These are phyloP conservation scores for Alviniconcha marisindica DNA, from an alignment of 1,140 invertebrate species.

Conservation along the genomic window DNA sequence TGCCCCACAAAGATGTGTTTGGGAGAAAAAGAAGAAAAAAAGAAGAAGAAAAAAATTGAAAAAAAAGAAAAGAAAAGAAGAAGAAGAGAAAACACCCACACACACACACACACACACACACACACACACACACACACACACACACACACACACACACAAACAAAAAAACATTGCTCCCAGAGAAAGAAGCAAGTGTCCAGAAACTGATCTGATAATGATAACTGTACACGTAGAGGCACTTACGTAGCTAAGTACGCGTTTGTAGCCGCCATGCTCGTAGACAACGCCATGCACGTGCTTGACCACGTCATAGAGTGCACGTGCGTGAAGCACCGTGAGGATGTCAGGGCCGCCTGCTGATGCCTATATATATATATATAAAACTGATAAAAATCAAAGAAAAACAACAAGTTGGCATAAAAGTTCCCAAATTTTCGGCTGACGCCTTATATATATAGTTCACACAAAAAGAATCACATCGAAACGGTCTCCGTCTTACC, in stretches of 20 bases:
- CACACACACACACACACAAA: neutral
- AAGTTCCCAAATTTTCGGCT: too few relatives aligned
- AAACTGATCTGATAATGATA: neutral
- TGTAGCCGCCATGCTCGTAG: neutral
- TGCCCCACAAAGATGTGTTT: too few relatives aligned
- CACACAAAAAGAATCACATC: too few relatives aligned
- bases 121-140: conserved; percentile 15
- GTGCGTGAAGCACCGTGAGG: neutral
- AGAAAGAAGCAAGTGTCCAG: neutral
- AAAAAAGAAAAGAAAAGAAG: too few relatives aligned
- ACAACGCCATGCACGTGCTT: neutral
- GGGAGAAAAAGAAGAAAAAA: too few relatives aligned
- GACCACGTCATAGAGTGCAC: neutral
- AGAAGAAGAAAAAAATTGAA: too few relatives aligned
- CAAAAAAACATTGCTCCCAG: neutral
- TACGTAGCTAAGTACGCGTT: neutral
- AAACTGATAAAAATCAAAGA: too few relatives aligned
- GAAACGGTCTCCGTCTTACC: too few relatives aligned
- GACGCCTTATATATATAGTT: too few relatives aligned
- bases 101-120: conserved; percentile 18
- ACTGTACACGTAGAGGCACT: neutral
- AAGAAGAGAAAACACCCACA: neutral
- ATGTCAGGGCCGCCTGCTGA: neutral
- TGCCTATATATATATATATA: too few relatives aligned
- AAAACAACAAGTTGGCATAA: too few relatives aligned